Conservation (phyloP, 2,113 vertebrate genomes). For the Limnothrissa miodon region DNA sequence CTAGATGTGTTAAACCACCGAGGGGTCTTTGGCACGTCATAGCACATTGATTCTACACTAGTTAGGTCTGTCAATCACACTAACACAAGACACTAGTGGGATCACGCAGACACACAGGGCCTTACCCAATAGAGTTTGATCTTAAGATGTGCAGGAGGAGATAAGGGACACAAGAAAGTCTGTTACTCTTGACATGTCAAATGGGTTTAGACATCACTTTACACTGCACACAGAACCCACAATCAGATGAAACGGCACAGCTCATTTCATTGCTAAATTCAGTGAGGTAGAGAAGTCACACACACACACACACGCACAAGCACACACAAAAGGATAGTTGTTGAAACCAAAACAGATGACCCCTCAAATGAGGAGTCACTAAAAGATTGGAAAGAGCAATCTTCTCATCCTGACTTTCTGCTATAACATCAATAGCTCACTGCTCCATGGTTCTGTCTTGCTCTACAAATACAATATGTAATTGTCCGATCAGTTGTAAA, state of each 20-base stretch:
- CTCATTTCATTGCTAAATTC: neutral
- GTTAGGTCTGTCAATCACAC: neutral
- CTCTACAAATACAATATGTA: neutral
- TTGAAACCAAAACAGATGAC: neutral
- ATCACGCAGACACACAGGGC: conserved; percentile 23
- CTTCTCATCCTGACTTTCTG: neutral
- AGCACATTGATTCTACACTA: neutral
- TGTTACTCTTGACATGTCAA: neutral
- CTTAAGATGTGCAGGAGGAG: conserved; percentile 74
- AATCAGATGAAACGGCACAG: neutral
- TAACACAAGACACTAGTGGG: neutral
- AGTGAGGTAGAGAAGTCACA: neutral
- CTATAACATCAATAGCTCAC: neutral
- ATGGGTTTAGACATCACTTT: neutral
- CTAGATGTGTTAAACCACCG: neutral
- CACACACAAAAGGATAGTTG: neutral
- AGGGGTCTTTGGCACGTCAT: neutral
- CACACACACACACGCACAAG: neutral
- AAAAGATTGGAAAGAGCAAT: neutral
- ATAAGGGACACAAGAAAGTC: conserved; percentile 56
- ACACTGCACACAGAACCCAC: neutral
- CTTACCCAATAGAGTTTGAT: conserved; percentile 94
- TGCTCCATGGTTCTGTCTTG: neutral
- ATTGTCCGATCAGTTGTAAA: too few relatives aligned
- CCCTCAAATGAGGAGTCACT: neutral